Evolutionary conservation across 2,888 invertebrate genomes (phyloP).

Genomic region (Dysmachus trigonus): DNA sequence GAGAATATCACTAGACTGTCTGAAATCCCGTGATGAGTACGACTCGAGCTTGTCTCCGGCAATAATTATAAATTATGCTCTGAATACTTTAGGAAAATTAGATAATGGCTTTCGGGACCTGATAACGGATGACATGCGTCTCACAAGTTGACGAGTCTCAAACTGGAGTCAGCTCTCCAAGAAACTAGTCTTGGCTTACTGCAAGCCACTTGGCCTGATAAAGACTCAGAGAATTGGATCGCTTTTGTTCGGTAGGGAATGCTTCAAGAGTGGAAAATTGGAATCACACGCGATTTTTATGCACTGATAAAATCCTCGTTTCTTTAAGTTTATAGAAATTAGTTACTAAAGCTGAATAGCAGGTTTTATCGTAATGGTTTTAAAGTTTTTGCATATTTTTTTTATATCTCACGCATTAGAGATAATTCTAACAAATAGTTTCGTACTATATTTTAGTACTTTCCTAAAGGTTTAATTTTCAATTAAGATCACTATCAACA

Average conservation of each 20-base stretch:
- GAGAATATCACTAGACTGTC: not conserved
- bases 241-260: not conserved
- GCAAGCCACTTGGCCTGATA: not conserved
- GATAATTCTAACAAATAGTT: not conserved
- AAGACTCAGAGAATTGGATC: not conserved
- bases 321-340: not conserved
- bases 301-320: not conserved
- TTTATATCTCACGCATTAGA: not conserved
- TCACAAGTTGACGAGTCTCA: not conserved
- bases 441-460: not conserved
- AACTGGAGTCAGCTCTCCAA: not conserved
- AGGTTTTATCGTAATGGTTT: not conserved
- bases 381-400: not conserved
- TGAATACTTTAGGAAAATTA: conserved; percentile 18
- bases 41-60: not conserved
- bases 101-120: conserved; percentile 12
- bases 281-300: not conserved
- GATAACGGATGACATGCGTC: conserved; percentile 3
- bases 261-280: not conserved
- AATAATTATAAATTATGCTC: conserved; percentile 1
- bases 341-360: not conserved
- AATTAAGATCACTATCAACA: not conserved
- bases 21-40: conserved; percentile 2
- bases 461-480: not conserved
- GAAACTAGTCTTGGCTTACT: not conserved